Percentiles rank a stretch among this genome's conserved stretches.
Evolutionary conservation across 1,140 invertebrate species (phyloP).

Genomic region (Trachymyrmex septentrionalis): DNA sequence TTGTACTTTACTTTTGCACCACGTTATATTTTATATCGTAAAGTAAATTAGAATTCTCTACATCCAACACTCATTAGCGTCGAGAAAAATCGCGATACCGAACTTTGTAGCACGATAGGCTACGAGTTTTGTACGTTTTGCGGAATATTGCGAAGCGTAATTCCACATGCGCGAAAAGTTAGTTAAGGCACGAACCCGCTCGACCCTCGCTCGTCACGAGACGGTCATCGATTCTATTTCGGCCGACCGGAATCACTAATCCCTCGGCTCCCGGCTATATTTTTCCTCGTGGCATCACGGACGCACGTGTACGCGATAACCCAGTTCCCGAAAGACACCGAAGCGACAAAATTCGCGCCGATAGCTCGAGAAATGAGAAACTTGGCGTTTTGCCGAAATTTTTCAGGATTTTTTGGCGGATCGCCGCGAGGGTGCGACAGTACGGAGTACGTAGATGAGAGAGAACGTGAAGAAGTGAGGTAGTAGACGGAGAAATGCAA

Average conservation of each 20-base stretch:
- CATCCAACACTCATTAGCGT: neutral
- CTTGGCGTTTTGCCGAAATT: slow-evolving; percentile 62
- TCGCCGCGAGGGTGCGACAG: neutral
- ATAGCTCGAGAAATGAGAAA: slow-evolving; percentile 10
- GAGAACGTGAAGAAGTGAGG: neutral
- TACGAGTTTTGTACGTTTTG: slow-evolving; percentile 21
- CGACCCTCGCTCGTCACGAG: slow-evolving; percentile 11
- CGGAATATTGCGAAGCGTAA: neutral
- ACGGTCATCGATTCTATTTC: slow-evolving; percentile 40
- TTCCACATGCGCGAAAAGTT: neutral
- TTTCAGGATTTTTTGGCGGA: slow-evolving; percentile 15
- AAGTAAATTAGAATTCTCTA: neutral
- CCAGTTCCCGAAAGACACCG: slow-evolving; percentile 44
- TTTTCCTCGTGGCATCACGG: slow-evolving; percentile 7
- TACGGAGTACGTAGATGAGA: slow-evolving; percentile 2
- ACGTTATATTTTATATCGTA: neutral
- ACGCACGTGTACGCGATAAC: slow-evolving; percentile 41
- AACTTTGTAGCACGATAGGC: slow-evolving; percentile 3
- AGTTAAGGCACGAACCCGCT: slow-evolving; percentile 3
- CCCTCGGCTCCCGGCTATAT: neutral
- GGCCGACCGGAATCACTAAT: slow-evolving; percentile 23
- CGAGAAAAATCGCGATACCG: neutral
- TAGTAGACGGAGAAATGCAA: neutral
- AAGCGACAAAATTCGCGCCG: slow-evolving; percentile 53
- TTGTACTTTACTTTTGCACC: neutral